These are phyloP conservation scores for Scomber japonicus DNA, from an alignment of 2,113 vertebrate genomes.

Conservation along the genomic window DNA sequence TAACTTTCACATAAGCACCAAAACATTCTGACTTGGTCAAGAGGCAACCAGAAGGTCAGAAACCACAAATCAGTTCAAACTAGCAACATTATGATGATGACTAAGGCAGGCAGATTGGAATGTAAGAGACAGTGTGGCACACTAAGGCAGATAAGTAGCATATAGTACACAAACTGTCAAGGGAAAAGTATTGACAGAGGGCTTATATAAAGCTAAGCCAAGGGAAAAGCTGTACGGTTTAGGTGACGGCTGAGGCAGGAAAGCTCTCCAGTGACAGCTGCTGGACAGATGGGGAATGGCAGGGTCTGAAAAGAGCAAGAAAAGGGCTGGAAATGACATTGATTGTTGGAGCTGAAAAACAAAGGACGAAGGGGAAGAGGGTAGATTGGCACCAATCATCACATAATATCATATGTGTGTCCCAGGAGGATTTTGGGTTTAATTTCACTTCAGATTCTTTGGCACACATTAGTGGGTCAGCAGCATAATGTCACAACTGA, in stretches of 20 bases:
- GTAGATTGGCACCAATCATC: too few species aligned
- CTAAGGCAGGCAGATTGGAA: not conserved
- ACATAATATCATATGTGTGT: too few species aligned
- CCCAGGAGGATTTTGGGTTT: too few species aligned
- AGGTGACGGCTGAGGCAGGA: not conserved
- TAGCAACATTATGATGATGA: not conserved
- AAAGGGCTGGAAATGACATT: not conserved
- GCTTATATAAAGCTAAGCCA: not conserved
- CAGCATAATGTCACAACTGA: too few species aligned
- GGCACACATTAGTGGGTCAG: too few species aligned
- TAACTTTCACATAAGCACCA: too few species aligned
- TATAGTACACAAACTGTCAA: too few species aligned
- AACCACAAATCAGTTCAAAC: not conserved
- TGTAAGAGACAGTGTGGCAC: not conserved
- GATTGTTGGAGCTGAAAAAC: not conserved
- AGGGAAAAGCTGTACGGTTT: not conserved
- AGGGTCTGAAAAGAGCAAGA: not conserved
- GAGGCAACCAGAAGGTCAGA: not conserved
- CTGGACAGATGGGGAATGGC: not conserved
- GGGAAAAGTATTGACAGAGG: not conserved
- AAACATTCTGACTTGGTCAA: not conserved
- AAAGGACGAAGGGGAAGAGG: not conserved
- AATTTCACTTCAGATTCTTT: too few species aligned
- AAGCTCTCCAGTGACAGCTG: conserved; percentile 21
- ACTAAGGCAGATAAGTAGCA: too few species aligned